A percentile compares a stretch with the other conserved stretches of the same genome.
phyloP scores from a whole-genome alignment of 2,797 vertebrate species.

The Mionectes olivaceus region DNA sequence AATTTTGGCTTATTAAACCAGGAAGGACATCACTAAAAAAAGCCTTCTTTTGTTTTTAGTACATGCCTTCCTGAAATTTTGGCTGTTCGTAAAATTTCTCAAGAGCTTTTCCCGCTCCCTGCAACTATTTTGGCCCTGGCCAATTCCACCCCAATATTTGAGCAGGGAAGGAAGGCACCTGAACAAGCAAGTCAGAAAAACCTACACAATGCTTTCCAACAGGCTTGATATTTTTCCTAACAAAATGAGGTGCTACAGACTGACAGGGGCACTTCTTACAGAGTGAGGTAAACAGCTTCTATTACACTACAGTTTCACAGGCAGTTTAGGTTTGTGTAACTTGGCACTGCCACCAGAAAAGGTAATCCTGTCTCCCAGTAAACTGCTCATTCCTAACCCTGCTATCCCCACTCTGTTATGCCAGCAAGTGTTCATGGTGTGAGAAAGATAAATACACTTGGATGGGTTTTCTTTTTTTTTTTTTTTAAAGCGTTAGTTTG shows the following conservation, averaged over 20 bases:
- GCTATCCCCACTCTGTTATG: not conserved
- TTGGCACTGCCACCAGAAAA: constrained; percentile 46
- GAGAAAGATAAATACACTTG: constrained; percentile 5
- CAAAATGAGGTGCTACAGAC: constrained; percentile 59
- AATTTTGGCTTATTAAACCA: not conserved
- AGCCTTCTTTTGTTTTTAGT: constrained; percentile 34
- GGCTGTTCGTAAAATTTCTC: constrained; percentile 2
- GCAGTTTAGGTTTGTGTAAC: constrained; percentile 53
- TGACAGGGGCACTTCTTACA: constrained; percentile 31
- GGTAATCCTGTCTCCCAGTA: constrained; percentile 39
- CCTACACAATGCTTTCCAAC: constrained; percentile 54
- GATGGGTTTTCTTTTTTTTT: not conserved
- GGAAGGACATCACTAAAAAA: not conserved
- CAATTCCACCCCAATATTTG: constrained; percentile 19
- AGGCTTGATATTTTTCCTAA: constrained; percentile 22
- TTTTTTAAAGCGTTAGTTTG: not conserved
- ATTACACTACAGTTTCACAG: constrained; percentile 41
- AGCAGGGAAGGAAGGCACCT: constrained; percentile 38
- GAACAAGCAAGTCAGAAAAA: constrained; percentile 60
- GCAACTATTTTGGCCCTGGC: constrained; percentile 15
- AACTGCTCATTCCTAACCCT: constrained; percentile 39
- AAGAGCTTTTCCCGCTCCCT: not conserved
- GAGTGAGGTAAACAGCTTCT: constrained; percentile 58
- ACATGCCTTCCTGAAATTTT: not conserved
- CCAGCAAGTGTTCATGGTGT: not conserved